Base-by-base conservation (phyloP, 2,113 vertebrate genomes). In the Pterocles burchelli region DNA sequence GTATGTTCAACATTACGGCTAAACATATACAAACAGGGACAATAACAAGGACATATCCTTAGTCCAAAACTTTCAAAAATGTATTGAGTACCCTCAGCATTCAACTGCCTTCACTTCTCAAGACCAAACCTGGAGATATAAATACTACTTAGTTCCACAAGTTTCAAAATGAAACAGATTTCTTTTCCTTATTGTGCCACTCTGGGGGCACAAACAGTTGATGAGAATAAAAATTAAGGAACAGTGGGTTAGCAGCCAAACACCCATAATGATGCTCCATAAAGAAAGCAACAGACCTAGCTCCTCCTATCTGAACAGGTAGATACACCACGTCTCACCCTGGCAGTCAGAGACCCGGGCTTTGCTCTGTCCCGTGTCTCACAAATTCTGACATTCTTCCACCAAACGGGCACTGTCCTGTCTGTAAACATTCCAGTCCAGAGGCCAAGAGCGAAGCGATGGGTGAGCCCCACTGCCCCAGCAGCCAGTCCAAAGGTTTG, bases 361-460 rank as follows among this genome's bases (percentile, higher is more conserved):
- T 86, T 46, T 66, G 19, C 1, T 38, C 54, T 36, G 22, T 43
- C 55, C 31, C 2, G 3, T 9, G 20, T 22, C 62, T 88, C 66
- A 38, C 28, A 29, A 51, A 73, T 26, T 22, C 67, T 62, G 67
- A 26, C 16, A 18, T 86, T 83, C 17, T 55, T 29, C 46, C 52
- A 17, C 38, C 38, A 20, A 57, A 66, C 10, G 28, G 20, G 36
- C 57, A 61, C 61, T 34, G 58, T 58, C 52, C 36, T 38, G 22
- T 79, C 38, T 34, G 45, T 78, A 94, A 82, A 75, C 45, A 36
- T 38, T 38, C 41, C 49, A 51, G 34, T 29, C 28, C 61, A 77
- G 57, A 78, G 49, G 45, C 70, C 0, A 0, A 38, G n/a, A 18
- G 33, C 0, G 1, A 66, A 78, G 67, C 0, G 0, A 11, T 15